Evolutionary conservation across 2,797 vertebrate genomes (phyloP), one percentile per base, ranked within the genome.

Genomic region (Synanceia verrucosa): DNA sequence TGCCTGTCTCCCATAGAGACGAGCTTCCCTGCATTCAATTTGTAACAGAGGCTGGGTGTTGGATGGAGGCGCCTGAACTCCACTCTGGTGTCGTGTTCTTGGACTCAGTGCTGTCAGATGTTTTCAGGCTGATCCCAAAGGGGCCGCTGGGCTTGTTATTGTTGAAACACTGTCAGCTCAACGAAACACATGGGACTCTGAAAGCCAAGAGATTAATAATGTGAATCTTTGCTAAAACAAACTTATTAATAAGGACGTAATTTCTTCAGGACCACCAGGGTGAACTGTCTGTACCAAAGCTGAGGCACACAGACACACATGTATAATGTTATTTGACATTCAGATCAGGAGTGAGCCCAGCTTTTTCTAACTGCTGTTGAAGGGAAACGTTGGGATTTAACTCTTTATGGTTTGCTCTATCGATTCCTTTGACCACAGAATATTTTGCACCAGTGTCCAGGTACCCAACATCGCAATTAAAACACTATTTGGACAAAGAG

Each of bases 161-260:
- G 73, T 88, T 83, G 71, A 85, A 86, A 69, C 33, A 1, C 47
- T 73, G 72, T 70, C 63, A 76, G 66, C 50, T 70, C 31, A 86
- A 67, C 21, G 44, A 78, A n/a, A 81, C 63, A 69, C 58, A 59
- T 43, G 50, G 53, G 63, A 69, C 67, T 66, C 33, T 1, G 21
- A 65, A 29, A 71, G 67, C 46, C 66, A 64, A n/a, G 55, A 64
- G 66, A 75, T 68, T 81, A 73, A 83, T 78, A 79, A 83, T 56
- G 48, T 61, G 61, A 77, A 78, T 60, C 57, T 69, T 18, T 70
- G 61, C 71, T 72, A 70, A 87, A 85, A 82, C 74, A 85, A 90
- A 84, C 66, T n/a, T 52, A 21, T 82, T 75, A 59, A 67, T 36
- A 2, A 64, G 67, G 59, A 65, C 2, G 19, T 14, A 11, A n/a